A percentile compares a stretch with the other conserved stretches of the same genome.
phyloP scores from a whole-genome alignment of 2,888 invertebrate species.

The Oscheius sp. region DNA sequence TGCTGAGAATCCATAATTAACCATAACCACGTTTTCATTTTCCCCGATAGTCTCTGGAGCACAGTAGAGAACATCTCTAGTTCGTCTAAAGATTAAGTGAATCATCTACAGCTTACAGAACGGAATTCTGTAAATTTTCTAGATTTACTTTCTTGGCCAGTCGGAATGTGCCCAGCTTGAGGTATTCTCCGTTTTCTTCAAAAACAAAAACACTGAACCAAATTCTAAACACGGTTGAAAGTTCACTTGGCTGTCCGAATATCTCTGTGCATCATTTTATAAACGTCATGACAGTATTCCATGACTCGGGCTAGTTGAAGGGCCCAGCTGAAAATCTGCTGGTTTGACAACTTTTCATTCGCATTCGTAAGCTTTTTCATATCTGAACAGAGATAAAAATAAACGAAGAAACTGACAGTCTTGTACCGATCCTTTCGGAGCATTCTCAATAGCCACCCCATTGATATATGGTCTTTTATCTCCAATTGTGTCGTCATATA shows the following conservation, averaged over 20 bases:
- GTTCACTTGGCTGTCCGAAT: constrained; percentile 1
- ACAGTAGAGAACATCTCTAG: not conserved
- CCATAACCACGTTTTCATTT: not conserved
- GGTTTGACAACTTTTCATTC: not conserved
- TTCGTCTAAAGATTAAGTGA: not conserved
- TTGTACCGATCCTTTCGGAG: not conserved
- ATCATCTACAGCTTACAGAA: too few relatives aligned
- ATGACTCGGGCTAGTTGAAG: not conserved
- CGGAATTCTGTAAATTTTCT: too few relatives aligned
- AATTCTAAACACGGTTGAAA: too few relatives aligned
- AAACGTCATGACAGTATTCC: not conserved
- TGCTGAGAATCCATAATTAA: not conserved
- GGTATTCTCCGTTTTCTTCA: not conserved
- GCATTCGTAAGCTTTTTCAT: too few relatives aligned
- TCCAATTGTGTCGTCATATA: too few relatives aligned
- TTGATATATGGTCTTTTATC: constrained; percentile 3
- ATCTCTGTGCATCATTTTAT: not conserved
- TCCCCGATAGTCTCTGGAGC: not conserved
- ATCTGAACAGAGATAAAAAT: too few relatives aligned
- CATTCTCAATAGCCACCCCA: not conserved
- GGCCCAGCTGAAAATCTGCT: not conserved
- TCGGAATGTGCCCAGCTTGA: not conserved
- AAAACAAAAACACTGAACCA: not conserved
- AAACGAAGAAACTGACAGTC: not conserved
- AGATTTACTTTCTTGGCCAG: not conserved